These are phyloP conservation scores for Tauraco erythrolophus DNA, from an alignment of 2,113 vertebrate genomes.

Conservation along the genomic window DNA sequence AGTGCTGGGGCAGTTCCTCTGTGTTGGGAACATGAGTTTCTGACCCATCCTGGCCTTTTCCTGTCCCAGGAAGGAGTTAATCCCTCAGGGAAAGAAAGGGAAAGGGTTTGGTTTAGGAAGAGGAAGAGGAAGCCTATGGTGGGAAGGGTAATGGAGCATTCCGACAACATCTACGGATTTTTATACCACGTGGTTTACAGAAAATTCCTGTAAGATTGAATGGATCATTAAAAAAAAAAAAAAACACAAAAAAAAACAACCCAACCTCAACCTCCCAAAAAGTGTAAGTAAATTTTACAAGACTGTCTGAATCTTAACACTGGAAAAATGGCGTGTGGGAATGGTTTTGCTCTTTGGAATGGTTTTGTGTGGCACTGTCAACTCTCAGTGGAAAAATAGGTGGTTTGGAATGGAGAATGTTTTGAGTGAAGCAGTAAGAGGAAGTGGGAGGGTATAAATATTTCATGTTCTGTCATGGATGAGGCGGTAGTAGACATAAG, in stretches of 20 bases:
- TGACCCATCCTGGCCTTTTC: not conserved
- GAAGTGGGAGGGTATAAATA: not conserved
- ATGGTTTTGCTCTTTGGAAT: not conserved
- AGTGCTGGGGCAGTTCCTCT: not conserved
- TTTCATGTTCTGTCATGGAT: not conserved
- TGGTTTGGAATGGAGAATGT: not conserved
- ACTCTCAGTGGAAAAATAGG: not conserved
- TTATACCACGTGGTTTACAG: not conserved
- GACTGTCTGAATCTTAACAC: not conserved
- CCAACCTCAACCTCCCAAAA: not conserved
- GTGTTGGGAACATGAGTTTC: not conserved
- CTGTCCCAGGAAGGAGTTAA: rapidly evolving
- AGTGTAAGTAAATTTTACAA: not conserved
- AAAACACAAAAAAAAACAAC: not conserved
- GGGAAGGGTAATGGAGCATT: not conserved
- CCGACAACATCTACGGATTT: not conserved
- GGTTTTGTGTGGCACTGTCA: not conserved
- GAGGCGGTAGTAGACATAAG: not conserved
- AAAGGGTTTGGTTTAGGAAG: not conserved
- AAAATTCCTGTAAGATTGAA: not conserved
- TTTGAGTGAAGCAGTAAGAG: not conserved
- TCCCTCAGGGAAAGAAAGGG: not conserved
- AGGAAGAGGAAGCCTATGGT: not conserved
- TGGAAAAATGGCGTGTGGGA: not conserved
- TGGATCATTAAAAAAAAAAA: not conserved